Base-by-base conservation (phyloP, 2,113 vertebrate genomes). In the Gambusia affinis region DNA sequence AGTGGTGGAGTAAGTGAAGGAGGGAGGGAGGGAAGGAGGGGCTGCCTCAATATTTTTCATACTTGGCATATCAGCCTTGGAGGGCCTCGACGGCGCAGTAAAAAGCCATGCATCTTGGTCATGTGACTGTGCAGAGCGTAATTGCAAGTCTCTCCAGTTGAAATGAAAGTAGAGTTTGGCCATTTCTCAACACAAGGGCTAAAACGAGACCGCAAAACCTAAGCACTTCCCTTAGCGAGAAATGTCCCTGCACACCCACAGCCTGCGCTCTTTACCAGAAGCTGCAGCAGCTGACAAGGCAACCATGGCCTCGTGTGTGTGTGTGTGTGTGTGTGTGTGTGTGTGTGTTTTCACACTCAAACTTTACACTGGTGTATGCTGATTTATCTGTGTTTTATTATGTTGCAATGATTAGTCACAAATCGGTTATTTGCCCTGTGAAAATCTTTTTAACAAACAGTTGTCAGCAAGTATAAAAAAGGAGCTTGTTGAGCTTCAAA, bases 211-310 rank as follows among this genome's bases (percentile, higher is more conserved):
- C 87, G 29, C 87, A 82, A 78, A 84, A 84, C 83, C 79, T 77
- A 80, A 85, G 89, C 89, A 92, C 92, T 92, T 93, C 92, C 91
- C 83, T 89, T 92, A 33, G 82, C 75, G 70, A 85, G 88, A 93
- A 92, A 88, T 89, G 89, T 88, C 87, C 85, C 85, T 78, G 79
- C 82, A 85, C 88, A 88, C 92, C 88, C 92, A 91, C 92, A 81
- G 72, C 51, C 76, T 71, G 71, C 28, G 57, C 77, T 70, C 67
- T 90, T 90, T 91, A 91, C 88, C 89, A 92, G 91, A 93, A 93
- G 85, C 83, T 75, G 78, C 75, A 82, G 82, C 86, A 82, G 86
- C 87, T 89, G 79, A 91, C 83, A 76, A 77, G 75, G 82, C 74
- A 85, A 69, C 85, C 73, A 67, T 44, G 64, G n/a, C 72, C 78